Base-by-base conservation (phyloP, 2,797 vertebrate genomes). In the Diplodus sargus region DNA sequence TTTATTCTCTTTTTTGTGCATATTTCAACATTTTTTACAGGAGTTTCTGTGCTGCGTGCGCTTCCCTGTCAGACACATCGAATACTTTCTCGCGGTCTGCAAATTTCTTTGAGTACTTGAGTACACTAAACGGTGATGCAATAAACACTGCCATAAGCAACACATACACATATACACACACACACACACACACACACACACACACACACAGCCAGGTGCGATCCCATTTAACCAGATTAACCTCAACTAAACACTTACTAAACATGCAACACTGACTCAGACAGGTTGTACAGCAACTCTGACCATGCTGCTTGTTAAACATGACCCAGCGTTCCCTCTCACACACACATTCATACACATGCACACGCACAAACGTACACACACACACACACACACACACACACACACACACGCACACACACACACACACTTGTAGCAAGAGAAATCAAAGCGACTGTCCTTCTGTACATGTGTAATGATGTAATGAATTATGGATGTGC, bases 401-500 rank as follows among this genome's bases (percentile, higher is more conserved):
- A 75, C 43, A 54, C 15, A 53, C 53, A 77, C 52, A 58, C 16
- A 22, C n/a, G 53, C 60, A 73, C 70, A 60, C 56, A 83, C 43
- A 54, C 39, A 65, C 8, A 45, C 47, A 60, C 34, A 68, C 56
- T 39, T 11, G 12, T 70, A 12, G 49, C 59, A 42, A 79, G 47
- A 83, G 66, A 64, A 83, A 84, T 90, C 82, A 88, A 78, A 84
- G 72, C 45, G 66, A 84, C 57, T 76, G 79, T 72, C 81, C 61
- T 53, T 81, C 81, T 76, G 51, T 80, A 82, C 79, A 85, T 78
- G 71, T 86, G 71, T 87, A 87, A 91, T 86, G 88, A 82, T 81
- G 61, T 82, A 68, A 90, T 93, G 87, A 92, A 93, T 93, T 91
- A 94, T 94, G 90, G 78, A 93, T 92, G 81, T 43, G 43, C 85